Conservation (phyloP, 2,113 vertebrate species). For the Serinus canaria region DNA sequence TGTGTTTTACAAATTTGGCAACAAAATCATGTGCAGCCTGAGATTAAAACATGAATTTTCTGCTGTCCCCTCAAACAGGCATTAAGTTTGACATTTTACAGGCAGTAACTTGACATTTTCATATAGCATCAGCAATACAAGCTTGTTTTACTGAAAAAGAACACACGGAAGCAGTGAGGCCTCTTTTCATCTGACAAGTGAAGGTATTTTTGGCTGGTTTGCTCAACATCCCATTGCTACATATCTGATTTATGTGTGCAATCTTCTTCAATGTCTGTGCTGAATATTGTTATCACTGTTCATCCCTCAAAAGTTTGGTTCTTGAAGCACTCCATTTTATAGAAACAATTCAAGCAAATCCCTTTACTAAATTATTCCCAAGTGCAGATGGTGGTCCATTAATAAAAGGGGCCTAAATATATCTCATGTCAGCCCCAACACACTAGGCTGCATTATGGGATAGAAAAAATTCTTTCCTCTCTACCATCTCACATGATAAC, state of each 20-base stretch:
- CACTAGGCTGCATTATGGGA: not conserved
- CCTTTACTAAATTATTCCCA: not conserved
- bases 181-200: not conserved
- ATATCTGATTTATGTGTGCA: not conserved
- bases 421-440: not conserved
- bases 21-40: not conserved
- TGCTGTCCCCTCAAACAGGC: not conserved
- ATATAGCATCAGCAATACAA: not conserved
- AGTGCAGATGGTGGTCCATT: not conserved
- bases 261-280: not conserved
- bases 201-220: not conserved
- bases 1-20: not conserved
- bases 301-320: not conserved
- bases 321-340: not conserved
- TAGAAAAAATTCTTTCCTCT: not conserved
- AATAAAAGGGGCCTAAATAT: not conserved
- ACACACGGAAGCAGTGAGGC: not conserved
- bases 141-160: not conserved
- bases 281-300: not conserved
- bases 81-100: not conserved
- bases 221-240: not conserved
- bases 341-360: not conserved
- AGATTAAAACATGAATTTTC: not conserved
- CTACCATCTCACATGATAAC: not conserved
- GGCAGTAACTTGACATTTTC: not conserved